Evolutionary conservation across 2,113 vertebrate genomes (phyloP).

Genomic region (Istiophorus platypterus): DNA sequence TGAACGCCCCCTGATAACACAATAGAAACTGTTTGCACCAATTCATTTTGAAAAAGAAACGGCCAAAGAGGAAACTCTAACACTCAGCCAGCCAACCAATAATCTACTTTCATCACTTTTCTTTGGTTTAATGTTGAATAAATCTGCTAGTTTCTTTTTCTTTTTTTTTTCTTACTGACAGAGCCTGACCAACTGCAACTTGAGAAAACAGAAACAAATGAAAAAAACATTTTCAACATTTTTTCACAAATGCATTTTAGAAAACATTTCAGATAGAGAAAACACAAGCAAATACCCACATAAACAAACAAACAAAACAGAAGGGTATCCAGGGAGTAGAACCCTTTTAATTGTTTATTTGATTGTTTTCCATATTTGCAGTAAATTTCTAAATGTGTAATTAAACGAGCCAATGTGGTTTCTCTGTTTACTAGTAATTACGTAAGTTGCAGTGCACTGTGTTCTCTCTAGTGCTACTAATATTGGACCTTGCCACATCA

Average conservation of each 20-base stretch:
- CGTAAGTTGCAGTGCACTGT: not conserved
- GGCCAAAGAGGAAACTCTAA: too few relatives aligned
- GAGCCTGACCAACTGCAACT: not conserved
- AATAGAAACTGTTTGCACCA: too few relatives aligned
- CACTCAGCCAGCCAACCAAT: too few relatives aligned
- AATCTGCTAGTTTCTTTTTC: too few relatives aligned
- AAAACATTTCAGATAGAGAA: not conserved
- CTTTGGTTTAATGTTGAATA: too few relatives aligned
- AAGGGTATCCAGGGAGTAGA: not conserved
- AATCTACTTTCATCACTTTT: too few relatives aligned
- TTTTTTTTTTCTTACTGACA: not conserved
- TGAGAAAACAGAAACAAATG: not conserved
- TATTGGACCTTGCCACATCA: constrained; percentile 2
- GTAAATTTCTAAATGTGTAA: constrained; percentile 1
- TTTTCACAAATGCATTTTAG: not conserved
- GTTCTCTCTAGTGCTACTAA: not conserved
- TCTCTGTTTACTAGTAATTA: not conserved
- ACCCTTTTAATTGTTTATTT: not conserved
- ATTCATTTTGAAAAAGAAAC: too few relatives aligned
- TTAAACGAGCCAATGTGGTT: not conserved
- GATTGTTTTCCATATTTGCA: not conserved
- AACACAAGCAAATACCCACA: not conserved
- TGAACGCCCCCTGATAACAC: too few relatives aligned
- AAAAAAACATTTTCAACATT: not conserved
- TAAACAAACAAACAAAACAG: too few relatives aligned